Evolutionary conservation across 2,113 vertebrate species (phyloP).

Genomic region (Nestor notabilis): DNA sequence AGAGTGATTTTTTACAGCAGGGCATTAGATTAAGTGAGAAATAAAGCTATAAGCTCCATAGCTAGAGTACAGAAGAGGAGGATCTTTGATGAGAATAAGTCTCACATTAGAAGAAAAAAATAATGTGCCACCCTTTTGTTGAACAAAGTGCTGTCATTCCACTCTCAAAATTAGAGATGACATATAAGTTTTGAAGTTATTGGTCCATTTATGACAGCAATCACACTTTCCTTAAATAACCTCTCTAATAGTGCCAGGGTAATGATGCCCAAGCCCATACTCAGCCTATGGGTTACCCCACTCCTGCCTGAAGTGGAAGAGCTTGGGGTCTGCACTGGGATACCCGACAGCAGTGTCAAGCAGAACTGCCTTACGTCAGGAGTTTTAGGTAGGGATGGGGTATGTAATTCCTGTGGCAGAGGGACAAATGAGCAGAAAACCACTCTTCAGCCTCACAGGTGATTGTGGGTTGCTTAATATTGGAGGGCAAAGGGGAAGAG

Average conservation of each 20-base stretch:
- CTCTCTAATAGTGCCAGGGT: neutral
- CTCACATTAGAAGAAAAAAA: neutral
- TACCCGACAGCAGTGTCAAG: rapidly evolving
- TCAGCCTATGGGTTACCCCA: rapidly evolving
- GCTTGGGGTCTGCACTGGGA: neutral
- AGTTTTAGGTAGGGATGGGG: neutral
- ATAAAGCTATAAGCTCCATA: neutral
- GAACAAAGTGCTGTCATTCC: neutral
- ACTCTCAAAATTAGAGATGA: neutral
- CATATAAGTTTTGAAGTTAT: neutral
- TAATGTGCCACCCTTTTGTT: neutral
- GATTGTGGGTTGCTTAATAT: neutral
- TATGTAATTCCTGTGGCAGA: neutral
- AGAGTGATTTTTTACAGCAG: neutral
- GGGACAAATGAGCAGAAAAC: neutral
- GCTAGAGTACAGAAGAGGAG: neutral
- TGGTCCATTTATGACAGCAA: neutral
- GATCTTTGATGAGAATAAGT: neutral
- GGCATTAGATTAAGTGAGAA: neutral
- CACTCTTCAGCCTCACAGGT: neutral
- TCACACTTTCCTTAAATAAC: neutral
- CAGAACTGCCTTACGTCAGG: neutral
- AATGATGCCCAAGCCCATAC: rapidly evolving
- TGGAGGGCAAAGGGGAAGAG: neutral
- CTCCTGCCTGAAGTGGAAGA: neutral